phyloP scores from a whole-genome alignment of 1,140 invertebrate genomes.

The Hypothenemus hampei region DNA sequence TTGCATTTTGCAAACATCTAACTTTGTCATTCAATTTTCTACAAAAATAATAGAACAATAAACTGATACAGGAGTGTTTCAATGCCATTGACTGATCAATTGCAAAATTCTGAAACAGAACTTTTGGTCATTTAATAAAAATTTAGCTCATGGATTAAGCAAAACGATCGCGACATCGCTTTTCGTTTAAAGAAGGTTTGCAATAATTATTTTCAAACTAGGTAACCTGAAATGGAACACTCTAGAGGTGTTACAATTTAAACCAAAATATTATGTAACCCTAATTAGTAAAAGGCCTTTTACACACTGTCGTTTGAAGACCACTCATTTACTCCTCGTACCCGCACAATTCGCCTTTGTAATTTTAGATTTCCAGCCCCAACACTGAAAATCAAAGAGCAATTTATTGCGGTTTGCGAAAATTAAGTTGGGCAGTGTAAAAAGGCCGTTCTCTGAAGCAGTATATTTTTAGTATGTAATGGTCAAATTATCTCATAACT shows the following conservation, averaged over 20 bases:
- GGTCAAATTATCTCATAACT: constrained; percentile 26
- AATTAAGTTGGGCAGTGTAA: too few species aligned
- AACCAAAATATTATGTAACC: constrained; percentile 1
- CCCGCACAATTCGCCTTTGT: too few species aligned
- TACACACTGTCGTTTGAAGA: too few species aligned
- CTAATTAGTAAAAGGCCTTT: too few species aligned
- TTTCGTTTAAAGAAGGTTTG: constrained; percentile 27
- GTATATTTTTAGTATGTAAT: constrained; percentile 14
- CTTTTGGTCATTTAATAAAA: constrained; percentile 14
- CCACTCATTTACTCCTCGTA: too few species aligned
- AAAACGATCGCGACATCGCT: constrained; percentile 24
- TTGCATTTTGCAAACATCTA: neutral
- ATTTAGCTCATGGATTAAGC: constrained; percentile 27
- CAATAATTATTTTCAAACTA: constrained; percentile 27
- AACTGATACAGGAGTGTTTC: constrained; percentile 8
- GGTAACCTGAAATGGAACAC: constrained; percentile 26
- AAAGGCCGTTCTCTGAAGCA: constrained; percentile 14
- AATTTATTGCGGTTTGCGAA: too few species aligned
- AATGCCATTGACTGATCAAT: constrained; percentile 2
- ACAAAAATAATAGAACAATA: neutral
- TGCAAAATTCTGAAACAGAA: constrained; percentile 11
- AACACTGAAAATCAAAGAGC: too few species aligned
- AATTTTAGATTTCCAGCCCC: too few species aligned
- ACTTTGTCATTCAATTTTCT: neutral
- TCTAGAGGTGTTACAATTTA: constrained; percentile 23